Conservation (phyloP, 2,113 vertebrate genomes). For the Dipodomys stephensi region DNA sequence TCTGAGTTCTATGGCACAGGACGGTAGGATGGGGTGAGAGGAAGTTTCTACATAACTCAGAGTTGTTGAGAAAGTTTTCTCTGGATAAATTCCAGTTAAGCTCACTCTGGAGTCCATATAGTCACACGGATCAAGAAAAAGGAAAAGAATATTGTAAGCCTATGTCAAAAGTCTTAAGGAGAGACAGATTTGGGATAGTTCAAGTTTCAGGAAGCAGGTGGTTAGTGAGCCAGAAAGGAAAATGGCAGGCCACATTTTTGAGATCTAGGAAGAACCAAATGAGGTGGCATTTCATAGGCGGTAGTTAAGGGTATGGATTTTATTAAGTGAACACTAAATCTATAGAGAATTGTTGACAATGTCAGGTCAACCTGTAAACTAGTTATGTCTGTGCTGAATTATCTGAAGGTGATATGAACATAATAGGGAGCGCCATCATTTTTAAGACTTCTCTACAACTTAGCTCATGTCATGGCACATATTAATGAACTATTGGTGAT, state of each 20-base stretch:
- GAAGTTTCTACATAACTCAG: not conserved
- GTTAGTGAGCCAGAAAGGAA: not conserved
- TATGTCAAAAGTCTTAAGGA: not conserved
- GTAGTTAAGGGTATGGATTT: not conserved
- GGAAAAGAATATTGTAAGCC: not conserved
- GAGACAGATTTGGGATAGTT: not conserved
- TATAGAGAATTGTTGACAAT: not conserved
- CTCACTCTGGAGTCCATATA: not conserved
- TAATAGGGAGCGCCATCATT: not conserved
- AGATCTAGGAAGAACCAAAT: not conserved
- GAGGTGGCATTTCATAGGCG: not conserved
- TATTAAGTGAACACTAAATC: conserved; percentile 11
- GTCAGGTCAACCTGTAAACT: conserved; percentile 6
- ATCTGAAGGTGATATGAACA: not conserved
- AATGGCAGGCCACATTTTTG: not conserved
- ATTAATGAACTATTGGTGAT: not conserved
- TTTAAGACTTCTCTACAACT: not conserved
- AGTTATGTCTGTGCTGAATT: not conserved
- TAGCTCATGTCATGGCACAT: not conserved
- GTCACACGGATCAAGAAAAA: not conserved
- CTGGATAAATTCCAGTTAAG: not conserved
- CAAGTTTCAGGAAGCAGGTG: not conserved
- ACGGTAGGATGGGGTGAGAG: not conserved
- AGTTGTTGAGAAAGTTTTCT: not conserved
- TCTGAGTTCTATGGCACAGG: not conserved